phyloP scores from a whole-genome alignment of 2,113 vertebrate genomes.

The Phalacrocorax carbo region DNA sequence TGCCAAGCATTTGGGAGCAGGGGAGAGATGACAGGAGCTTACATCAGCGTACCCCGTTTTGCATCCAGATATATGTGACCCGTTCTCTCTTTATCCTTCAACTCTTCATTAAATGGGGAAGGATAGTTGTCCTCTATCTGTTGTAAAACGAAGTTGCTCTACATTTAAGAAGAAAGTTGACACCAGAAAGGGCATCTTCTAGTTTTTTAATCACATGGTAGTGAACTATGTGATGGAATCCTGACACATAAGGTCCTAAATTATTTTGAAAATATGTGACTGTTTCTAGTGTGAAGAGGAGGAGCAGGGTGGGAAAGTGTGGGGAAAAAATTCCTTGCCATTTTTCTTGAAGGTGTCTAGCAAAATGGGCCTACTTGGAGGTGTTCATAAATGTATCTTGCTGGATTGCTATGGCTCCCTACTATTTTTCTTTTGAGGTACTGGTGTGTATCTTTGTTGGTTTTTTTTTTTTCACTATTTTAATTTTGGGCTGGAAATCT shows the following conservation, averaged over 20 bases:
- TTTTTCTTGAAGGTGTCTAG: neutral
- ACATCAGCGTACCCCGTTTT: neutral
- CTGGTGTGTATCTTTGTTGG: neutral
- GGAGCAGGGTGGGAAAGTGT: neutral
- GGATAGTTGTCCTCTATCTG: neutral
- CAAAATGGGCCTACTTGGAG: neutral
- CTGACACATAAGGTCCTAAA: neutral
- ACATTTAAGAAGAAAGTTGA: neutral
- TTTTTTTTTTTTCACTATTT: neutral
- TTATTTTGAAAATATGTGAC: neutral
- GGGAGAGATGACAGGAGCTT: neutral
- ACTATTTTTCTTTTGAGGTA: neutral
- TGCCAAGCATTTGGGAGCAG: neutral
- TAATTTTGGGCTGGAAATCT: neutral
- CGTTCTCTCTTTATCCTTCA: neutral
- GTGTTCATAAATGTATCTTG: neutral
- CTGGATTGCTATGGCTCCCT: neutral
- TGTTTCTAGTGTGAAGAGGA: neutral
- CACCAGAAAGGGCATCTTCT: neutral
- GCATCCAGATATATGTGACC: neutral
- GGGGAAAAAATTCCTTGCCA: neutral
- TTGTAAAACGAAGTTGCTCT: neutral
- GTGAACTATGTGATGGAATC: neutral
- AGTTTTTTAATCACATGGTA: neutral
- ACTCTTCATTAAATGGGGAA: neutral